phyloP scores from a whole-genome alignment of 1,140 invertebrate species.

The Eubasilissa regina region DNA sequence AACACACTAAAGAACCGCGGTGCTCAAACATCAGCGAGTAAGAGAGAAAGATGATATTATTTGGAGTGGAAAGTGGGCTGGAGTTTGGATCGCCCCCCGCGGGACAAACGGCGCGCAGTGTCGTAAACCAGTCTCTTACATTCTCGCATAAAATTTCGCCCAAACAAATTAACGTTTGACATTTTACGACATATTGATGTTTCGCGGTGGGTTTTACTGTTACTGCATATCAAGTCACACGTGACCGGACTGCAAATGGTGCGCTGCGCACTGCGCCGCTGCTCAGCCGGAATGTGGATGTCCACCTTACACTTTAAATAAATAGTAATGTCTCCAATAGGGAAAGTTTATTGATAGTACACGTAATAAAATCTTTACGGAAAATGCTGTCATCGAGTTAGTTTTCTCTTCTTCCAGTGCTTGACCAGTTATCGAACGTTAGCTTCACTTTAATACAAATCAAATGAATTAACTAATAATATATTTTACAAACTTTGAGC shows the following conservation, averaged over 20 bases:
- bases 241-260: conserved; percentile 16
- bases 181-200: conserved; percentile 37
- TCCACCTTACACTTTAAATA: too few relatives aligned
- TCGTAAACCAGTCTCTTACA: conserved; percentile 23
- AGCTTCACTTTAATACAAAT: too few relatives aligned
- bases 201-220: conserved; percentile 34
- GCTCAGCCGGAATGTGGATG: not conserved
- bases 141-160: conserved; percentile 29
- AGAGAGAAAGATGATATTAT: too few relatives aligned
- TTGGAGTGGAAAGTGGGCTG: not conserved
- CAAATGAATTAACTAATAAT: too few relatives aligned
- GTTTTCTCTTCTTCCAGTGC: too few relatives aligned
- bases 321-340: too few relatives aligned
- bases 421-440: not conserved
- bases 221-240: conserved; percentile 26
- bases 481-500: too few relatives aligned
- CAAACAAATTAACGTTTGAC: conserved; percentile 23
- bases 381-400: too few relatives aligned
- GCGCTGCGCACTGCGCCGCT: not conserved
- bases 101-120: not conserved
- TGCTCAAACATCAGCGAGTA: too few relatives aligned
- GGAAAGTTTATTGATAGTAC: too few relatives aligned
- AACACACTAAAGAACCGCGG: too few relatives aligned
- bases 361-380: too few relatives aligned
- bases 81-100: not conserved